Evolutionary conservation across 2,113 vertebrate genomes (phyloP).

Genomic region (Sapayoa aenigma): DNA sequence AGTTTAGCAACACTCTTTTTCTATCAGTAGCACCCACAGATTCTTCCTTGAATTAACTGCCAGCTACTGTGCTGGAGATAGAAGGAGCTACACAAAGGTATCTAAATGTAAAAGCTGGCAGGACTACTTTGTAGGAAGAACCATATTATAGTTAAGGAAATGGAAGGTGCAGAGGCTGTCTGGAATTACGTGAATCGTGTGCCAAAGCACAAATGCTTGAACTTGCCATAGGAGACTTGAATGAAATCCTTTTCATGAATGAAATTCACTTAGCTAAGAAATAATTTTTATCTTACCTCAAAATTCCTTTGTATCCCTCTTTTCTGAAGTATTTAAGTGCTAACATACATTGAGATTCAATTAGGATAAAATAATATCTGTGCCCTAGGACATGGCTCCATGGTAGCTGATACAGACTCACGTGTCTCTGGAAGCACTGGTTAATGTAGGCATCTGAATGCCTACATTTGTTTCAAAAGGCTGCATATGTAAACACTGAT

Average conservation of each 20-base stretch:
- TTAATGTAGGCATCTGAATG: background rate
- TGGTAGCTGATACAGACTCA: background rate
- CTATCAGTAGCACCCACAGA: background rate
- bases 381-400: background rate
- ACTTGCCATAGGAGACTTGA: background rate
- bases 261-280: background rate
- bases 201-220: background rate
- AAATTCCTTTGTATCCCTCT: background rate
- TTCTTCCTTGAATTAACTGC: background rate
- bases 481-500: background rate
- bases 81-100: background rate
- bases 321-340: background rate
- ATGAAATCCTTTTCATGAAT: background rate
- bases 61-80: background rate
- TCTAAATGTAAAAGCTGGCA: background rate
- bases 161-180: background rate
- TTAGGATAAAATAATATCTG: background rate
- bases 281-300: background rate
- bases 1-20: background rate
- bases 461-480: background rate
- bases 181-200: background rate
- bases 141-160: background rate
- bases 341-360: background rate
- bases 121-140: background rate
- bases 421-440: background rate